These are phyloP conservation scores for Heliopora coerulea DNA, from an alignment of 92 coral and sea anemone genomes.

Conservation along the genomic window DNA sequence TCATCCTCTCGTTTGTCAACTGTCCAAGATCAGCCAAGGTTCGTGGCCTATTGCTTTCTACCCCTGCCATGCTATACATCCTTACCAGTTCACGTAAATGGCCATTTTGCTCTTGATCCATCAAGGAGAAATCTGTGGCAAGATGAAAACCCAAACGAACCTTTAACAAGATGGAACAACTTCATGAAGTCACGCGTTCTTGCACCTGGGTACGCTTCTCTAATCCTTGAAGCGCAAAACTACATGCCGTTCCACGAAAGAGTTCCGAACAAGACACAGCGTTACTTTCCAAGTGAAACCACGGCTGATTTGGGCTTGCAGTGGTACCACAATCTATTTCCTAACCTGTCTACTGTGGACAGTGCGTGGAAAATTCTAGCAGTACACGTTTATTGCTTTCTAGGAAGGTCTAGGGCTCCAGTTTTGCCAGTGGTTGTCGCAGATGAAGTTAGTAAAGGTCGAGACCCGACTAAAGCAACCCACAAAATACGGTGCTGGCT, in stretches of 20 bases:
- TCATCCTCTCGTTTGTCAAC: neutral
- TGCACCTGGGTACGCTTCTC: conserved; percentile 65
- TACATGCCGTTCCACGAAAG: conserved; percentile 2
- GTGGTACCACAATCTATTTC: conserved; percentile 85
- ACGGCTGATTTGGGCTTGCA: conserved; percentile 51
- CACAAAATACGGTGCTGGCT: conserved; percentile 1
- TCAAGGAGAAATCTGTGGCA: conserved; percentile 64
- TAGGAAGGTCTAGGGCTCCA: conserved; percentile 60
- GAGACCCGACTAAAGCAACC: neutral
- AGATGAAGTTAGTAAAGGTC: neutral
- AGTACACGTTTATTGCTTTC: conserved; percentile 57
- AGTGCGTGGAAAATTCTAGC: conserved; percentile 77
- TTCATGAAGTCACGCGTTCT: conserved; percentile 54
- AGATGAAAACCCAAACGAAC: conserved; percentile 55
- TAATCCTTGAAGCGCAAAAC: conserved; percentile 49
- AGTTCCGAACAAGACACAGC: no score
- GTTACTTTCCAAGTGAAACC: neutral
- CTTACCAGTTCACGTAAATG: conserved; percentile 83
- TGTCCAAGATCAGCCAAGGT: neutral
- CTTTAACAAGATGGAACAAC: conserved; percentile 67
- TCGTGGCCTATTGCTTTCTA: conserved; percentile 76
- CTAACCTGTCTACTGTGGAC: conserved; percentile 58
- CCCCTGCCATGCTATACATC: conserved; percentile 70
- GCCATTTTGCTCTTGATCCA: conserved; percentile 77
- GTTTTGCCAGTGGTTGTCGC: conserved; percentile 70